These are phyloP conservation scores for Serinus canaria DNA, from an alignment of 2,113 vertebrate species.

Conservation along the genomic window DNA sequence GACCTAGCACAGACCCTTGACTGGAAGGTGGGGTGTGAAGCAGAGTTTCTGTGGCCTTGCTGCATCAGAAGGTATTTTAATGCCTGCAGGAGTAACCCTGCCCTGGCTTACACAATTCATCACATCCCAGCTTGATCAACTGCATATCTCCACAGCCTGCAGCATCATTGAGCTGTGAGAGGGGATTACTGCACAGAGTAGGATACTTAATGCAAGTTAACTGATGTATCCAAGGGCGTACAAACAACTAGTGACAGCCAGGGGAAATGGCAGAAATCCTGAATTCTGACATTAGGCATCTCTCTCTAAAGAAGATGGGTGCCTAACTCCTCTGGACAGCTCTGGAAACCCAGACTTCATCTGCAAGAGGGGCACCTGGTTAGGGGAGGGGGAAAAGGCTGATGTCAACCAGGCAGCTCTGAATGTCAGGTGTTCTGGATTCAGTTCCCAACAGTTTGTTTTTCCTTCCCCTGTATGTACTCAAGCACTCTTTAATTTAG, in stretches of 20 bases:
- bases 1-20: not conserved
- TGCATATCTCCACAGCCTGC: not conserved
- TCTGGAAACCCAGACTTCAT: not conserved
- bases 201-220: not conserved
- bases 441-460: slow-evolving; percentile 40
- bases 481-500: slow-evolving; percentile 45
- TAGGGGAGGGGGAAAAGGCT: not conserved
- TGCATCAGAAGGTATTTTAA: not conserved
- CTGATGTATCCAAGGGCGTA: not conserved
- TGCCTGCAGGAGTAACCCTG: not conserved
- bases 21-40: not conserved
- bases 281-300: not conserved
- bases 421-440: not conserved
- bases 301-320: not conserved
- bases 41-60: not conserved
- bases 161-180: not conserved
- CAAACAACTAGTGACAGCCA: not conserved
- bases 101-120: not conserved
- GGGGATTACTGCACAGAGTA: not conserved
- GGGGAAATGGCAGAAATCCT: not conserved
- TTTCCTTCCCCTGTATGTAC: not conserved
- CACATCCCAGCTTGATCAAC: not conserved
- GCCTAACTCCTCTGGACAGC: not conserved
- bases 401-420: not conserved
- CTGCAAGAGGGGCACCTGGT: not conserved